Percentiles rank a stretch among this genome's conserved stretches.
Evolutionary conservation across 2,888 invertebrate species (phyloP).

Genomic region (Machimus rusticus): DNA sequence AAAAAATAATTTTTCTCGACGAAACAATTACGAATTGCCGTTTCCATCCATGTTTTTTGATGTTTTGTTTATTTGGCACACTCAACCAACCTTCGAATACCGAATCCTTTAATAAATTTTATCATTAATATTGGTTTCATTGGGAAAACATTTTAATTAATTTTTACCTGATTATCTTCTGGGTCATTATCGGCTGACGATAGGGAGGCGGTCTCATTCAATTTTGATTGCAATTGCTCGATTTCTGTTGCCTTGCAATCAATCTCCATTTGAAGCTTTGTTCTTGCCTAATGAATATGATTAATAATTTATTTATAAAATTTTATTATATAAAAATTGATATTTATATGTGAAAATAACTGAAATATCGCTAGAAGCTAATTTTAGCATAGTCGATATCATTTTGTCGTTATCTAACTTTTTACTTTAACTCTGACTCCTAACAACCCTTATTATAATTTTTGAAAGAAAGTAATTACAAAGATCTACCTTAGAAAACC

Average conservation of each 20-base stretch:
- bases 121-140: not conserved
- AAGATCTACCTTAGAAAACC: no score
- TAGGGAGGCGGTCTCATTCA: constrained; percentile 89
- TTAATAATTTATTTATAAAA: not conserved
- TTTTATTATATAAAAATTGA: not conserved
- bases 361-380: not conserved
- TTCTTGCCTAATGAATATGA: constrained; percentile 60
- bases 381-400: no score
- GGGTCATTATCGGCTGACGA: constrained; percentile 89
- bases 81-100: constrained; percentile 96
- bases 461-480: no score
- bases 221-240: constrained; percentile 87
- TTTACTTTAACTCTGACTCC: no score
- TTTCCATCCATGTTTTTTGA: constrained; percentile 94
- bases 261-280: constrained; percentile 92
- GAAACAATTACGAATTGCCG: constrained; percentile 97
- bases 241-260: constrained; percentile 97
- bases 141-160: not conserved
- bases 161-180: constrained; percentile 68
- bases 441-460: no score
- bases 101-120: constrained; percentile 66
- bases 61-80: constrained; percentile 94
- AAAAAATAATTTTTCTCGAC: constrained; percentile 96
- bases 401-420: no score
- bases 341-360: not conserved